phyloP scores from a whole-genome alignment of 1,140 invertebrate genomes.

The Drosophila ananassae region DNA sequence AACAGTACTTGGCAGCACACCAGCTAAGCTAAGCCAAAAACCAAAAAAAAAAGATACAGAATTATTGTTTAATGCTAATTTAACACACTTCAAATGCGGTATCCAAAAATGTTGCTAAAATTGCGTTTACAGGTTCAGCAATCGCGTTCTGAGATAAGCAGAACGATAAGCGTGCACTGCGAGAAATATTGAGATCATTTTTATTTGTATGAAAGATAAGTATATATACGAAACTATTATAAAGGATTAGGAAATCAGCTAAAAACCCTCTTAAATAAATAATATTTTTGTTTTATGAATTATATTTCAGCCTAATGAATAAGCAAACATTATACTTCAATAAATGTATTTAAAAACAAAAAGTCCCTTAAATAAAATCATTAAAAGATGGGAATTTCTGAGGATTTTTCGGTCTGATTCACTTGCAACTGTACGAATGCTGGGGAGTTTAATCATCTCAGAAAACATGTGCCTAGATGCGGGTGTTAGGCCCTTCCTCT shows the following conservation, averaged over 20 bases:
- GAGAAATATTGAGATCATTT: constrained; percentile 3
- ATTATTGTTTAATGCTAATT: constrained; percentile 70
- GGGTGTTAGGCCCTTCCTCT: constrained; percentile 33
- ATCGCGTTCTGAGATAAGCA: constrained; percentile 22
- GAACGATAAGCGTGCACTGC: constrained; percentile 24
- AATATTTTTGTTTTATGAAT: too few relatives aligned
- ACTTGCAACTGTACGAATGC: constrained; percentile 26
- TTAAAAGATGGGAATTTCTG: neutral
- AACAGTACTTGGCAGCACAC: constrained; percentile 22
- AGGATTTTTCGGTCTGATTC: constrained; percentile 20
- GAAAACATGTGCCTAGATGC: constrained; percentile 39
- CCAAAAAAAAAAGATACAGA: constrained; percentile 24
- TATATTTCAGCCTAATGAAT: too few relatives aligned
- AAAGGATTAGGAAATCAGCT: too few relatives aligned
- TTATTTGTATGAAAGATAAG: too few relatives aligned
- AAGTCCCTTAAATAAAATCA: too few relatives aligned
- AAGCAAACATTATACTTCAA: too few relatives aligned
- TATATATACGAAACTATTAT: too few relatives aligned
- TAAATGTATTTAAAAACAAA: too few relatives aligned
- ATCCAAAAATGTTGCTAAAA: constrained; percentile 39
- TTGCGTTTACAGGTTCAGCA: constrained; percentile 55
- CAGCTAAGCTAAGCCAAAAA: constrained; percentile 25
- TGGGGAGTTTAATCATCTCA: neutral
- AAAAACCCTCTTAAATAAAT: too few relatives aligned
- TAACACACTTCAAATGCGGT: constrained; percentile 30